phyloP scores from a whole-genome alignment of 2,797 vertebrate genomes.

The Dendrocincla tyrannina region DNA sequence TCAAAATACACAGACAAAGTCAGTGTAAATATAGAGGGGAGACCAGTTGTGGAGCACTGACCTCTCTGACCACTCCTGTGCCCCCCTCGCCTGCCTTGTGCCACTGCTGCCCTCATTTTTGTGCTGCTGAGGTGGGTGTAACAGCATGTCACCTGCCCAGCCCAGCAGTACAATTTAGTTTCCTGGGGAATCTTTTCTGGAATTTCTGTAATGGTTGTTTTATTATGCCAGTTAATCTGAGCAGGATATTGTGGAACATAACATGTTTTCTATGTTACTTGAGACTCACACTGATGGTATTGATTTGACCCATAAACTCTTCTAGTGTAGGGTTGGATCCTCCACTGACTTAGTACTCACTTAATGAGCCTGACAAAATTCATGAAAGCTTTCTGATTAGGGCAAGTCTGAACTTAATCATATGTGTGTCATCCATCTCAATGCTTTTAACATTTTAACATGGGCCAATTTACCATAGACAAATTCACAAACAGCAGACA shows the following conservation, averaged over 20 bases:
- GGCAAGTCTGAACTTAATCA: background rate
- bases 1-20: background rate
- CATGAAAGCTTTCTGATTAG: background rate
- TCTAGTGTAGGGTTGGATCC: background rate
- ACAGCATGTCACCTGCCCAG: background rate
- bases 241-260: background rate
- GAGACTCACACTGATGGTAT: background rate
- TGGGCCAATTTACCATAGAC: background rate
- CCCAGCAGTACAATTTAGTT: background rate
- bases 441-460: background rate
- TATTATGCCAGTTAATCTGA: background rate
- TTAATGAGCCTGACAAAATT: background rate
- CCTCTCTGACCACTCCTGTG: background rate
- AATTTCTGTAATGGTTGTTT: background rate
- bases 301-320: background rate
- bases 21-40: background rate
- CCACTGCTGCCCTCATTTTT: background rate
- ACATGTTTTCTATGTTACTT: rapidly evolving
- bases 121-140: background rate
- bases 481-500: background rate
- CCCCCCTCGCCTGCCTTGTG: background rate
- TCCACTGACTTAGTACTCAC: background rate
- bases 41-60: background rate
- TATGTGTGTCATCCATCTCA: background rate
- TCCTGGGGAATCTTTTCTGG: background rate